Evolutionary conservation across 2,888 invertebrate genomes (phyloP).

Genomic region (Spodoptera littoralis): DNA sequence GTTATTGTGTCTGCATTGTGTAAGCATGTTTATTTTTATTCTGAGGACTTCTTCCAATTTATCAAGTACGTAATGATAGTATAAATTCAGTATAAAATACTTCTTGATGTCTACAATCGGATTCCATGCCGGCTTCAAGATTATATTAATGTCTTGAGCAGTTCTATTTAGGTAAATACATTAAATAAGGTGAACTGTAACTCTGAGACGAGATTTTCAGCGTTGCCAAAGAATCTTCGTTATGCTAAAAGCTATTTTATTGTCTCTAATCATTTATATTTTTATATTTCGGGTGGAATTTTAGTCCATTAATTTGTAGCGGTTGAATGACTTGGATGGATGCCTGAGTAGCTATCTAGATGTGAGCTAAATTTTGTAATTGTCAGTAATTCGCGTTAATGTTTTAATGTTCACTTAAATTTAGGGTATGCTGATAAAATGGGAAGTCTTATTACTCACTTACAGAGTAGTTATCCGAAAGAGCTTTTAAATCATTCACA

Average conservation of each 20-base stretch:
- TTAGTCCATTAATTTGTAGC: constrained; percentile 68
- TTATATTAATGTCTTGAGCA: constrained; percentile 20
- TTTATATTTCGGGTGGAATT: constrained; percentile 57
- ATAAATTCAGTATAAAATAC: constrained; percentile 26
- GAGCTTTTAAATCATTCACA: constrained; percentile 90
- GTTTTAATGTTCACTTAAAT: constrained; percentile 88
- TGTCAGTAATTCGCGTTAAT: constrained; percentile 73
- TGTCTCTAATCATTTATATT: constrained; percentile 54
- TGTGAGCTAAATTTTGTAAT: constrained; percentile 54
- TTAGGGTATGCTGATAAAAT: constrained; percentile 88
- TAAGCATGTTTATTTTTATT: constrained; percentile 24
- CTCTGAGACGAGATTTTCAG: constrained; percentile 42
- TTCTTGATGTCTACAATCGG: constrained; percentile 40
- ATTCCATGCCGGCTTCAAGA: constrained; percentile 28
- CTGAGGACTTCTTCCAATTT: constrained; percentile 38
- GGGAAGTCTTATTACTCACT: constrained; percentile 89
- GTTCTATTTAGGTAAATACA: constrained; percentile 44
- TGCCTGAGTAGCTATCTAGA: constrained; percentile 44
- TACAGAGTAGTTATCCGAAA: constrained; percentile 89
- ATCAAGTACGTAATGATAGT: constrained; percentile 29
- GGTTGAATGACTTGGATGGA: constrained; percentile 62
- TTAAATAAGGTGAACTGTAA: constrained; percentile 39
- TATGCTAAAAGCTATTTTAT: constrained; percentile 61
- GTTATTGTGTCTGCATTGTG: constrained; percentile 42
- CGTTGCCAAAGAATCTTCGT: constrained; percentile 57